Evolutionary conservation across 2,113 vertebrate species (phyloP), one percentile per base, ranked within the genome.

Genomic region (Melanerpes aurifrons): DNA sequence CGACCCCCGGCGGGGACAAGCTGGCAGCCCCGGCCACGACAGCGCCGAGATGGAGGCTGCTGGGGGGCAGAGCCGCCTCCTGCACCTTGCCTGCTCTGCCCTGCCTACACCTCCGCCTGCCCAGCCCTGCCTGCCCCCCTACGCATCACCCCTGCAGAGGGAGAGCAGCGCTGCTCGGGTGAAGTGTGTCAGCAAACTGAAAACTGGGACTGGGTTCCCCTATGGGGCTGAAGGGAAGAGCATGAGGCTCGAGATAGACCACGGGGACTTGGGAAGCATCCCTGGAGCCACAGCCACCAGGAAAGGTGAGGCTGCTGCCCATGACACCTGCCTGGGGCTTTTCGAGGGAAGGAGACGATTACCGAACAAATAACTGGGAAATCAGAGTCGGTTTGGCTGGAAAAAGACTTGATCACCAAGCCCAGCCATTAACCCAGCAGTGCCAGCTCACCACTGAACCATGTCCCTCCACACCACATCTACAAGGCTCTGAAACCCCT

Each of bases 181-280:
- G 43, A 11, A 15, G 50, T 1, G 59, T 4, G 8, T 37, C 31
- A 10, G 40, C 29, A 4, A n/a, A 37, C n/a, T 61, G 81, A 59
- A 13, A 47, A 32, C 32, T 8, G 61, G 53, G 35, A 10, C 47
- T 6, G 54, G 7, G 45, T 31, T 15, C 28, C 37, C 45, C 24
- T 7, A 6, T 18, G 8, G 13, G 35, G 6, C 19, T 53, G 15
- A 25, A 15, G 32, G 35, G 3, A 45, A 12, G 21, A 37, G 25
- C 3, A 4, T 0, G 24, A 14, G 47, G 59, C 6, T 54, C 25
- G 2, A 9, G 77, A 6, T 1, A 8, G 40, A 7, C 31, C 2
- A 1, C 5, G 10, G 61, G 13, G 6, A 3, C 10, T 5, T 6
- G 0, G 3, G 63, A 6, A 45, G 62, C 61, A 8, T 9, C 5